Evolutionary conservation across 37 sponge, comb jelly and placozoan genomes (phyloP), one percentile per base, ranked within the genome.

Genomic region (Oscarella lobularis): DNA sequence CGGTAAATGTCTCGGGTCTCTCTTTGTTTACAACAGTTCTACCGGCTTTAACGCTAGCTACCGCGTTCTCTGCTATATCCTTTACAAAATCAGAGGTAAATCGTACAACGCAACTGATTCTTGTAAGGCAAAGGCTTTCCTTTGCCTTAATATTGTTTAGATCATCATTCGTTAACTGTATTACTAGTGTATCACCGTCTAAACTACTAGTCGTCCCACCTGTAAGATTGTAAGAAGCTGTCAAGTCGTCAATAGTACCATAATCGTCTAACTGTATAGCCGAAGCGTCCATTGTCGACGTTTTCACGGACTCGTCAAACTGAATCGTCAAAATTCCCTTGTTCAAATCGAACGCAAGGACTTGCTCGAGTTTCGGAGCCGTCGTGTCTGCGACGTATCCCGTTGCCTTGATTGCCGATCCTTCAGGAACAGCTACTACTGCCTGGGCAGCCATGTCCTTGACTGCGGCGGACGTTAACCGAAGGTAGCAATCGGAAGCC

Each of bases 51-150:
- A 83, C 67, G 33, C 74, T 55, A 31, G 3, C 37, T 0, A 87
- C 87, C 32, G 76, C 79, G 67, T 87, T 87, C 0, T 86, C 92
- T 76, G 87, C 83, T 70, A 89, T 73, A 68, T 94, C 95, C 39
- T 73, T 33, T n/a, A 89, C 79, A 67, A 89, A 87, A 2, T 65
- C 73, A 30, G 80, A 27, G 14, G 74, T 39, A 67, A 85, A 87
- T 66, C 85, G 83, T 2, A 77, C 54, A 66, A 67, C 87, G 73
- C 95, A 94, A 35, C 39, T 74, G 2, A 39, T 34, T 1, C 20
- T 6, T 60, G 67, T 36, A 31, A 41, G 67, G 74, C 95, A 94
- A 0, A 94, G 83, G n/a, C 35, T 39, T 2, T 27, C 14, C 2
- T 77, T 78, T 33, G 39, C 38, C 36, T 89, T 94, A 38, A 94